phyloP scores from a whole-genome alignment of 2,797 vertebrate genomes.

The Geotria australis region DNA sequence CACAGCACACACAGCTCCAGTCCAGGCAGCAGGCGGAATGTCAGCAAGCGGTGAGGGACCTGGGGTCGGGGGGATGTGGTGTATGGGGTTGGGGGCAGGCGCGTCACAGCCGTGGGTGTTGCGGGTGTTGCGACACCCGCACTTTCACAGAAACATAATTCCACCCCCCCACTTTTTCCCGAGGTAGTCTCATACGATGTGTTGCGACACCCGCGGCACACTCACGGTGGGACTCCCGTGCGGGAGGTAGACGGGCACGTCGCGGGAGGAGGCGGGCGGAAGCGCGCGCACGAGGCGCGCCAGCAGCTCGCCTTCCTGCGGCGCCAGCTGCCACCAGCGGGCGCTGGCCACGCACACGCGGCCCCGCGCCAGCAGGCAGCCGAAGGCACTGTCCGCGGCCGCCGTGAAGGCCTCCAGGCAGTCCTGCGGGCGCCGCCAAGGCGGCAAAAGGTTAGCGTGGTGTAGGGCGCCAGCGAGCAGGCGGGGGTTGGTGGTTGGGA shows the following conservation, averaged over 20 bases:
- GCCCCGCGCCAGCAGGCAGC: constrained; percentile 26
- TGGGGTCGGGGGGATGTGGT: constrained; percentile 3
- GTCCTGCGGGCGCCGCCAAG: constrained; percentile 9
- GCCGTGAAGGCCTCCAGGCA: constrained; percentile 26
- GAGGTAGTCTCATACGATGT: too few relatives aligned
- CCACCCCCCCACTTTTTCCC: too few relatives aligned
- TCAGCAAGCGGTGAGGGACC: constrained; percentile 44
- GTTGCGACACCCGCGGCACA: too few relatives aligned
- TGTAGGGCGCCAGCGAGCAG: too few relatives aligned
- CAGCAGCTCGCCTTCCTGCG: constrained; percentile 36
- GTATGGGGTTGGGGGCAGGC: not conserved
- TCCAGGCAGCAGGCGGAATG: constrained; percentile 36
- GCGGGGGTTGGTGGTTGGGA: too few relatives aligned
- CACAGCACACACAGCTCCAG: constrained; percentile 39
- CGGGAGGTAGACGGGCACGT: constrained; percentile 52
- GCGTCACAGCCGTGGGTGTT: too few relatives aligned
- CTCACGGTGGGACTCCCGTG: constrained; percentile 46
- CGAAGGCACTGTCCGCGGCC: constrained; percentile 33
- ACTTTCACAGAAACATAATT: too few relatives aligned
- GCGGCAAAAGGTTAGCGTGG: too few relatives aligned
- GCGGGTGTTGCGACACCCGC: too few relatives aligned
- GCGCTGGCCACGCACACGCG: constrained; percentile 33
- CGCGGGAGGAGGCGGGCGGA: constrained; percentile 24
- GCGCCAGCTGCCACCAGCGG: constrained; percentile 50
- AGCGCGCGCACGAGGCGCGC: constrained; percentile 19